Evolutionary conservation across 2,888 invertebrate genomes (phyloP).

Genomic region (Acleris holmiana): DNA sequence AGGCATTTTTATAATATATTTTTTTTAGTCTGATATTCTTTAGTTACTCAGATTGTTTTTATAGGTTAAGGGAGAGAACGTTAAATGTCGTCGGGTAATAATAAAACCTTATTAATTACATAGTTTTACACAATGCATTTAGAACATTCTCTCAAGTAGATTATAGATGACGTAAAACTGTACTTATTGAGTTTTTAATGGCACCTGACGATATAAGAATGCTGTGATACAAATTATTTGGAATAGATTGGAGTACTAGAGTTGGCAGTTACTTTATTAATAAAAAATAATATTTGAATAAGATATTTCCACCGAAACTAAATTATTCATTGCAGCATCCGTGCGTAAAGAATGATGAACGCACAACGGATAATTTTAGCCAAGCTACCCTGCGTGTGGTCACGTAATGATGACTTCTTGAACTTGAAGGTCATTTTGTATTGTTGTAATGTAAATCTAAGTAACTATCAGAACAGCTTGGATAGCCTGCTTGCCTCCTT

Average conservation of each 20-base stretch:
- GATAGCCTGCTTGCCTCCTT: conserved; percentile 74
- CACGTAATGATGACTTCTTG: no score
- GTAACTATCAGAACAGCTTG: conserved; percentile 71
- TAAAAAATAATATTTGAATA: conserved; percentile 31
- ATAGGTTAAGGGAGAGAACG: conserved; percentile 59
- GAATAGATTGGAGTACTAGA: conserved; percentile 53
- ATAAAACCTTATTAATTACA: no score
- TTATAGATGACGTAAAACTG: no score
- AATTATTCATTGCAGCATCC: not conserved
- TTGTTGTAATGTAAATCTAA: conserved; percentile 53
- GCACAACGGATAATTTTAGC: conserved; percentile 26
- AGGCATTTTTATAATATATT: no score
- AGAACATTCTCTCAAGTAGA: no score
- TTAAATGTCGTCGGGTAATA: conserved; percentile 45
- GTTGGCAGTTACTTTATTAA: conserved; percentile 46
- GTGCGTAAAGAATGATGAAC: conserved; percentile 22
- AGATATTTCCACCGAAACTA: conserved; percentile 13
- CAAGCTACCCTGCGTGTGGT: no score
- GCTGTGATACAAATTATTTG: conserved; percentile 78
- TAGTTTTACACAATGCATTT: no score
- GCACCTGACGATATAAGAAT: conserved; percentile 46
- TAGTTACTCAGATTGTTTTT: conserved; percentile 14
- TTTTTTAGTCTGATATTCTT: not conserved
- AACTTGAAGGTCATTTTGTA: conserved; percentile 40
- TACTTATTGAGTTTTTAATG: no score